Conservation (phyloP, 1,140 invertebrate genomes). For the Diuraphis noxia region DNA sequence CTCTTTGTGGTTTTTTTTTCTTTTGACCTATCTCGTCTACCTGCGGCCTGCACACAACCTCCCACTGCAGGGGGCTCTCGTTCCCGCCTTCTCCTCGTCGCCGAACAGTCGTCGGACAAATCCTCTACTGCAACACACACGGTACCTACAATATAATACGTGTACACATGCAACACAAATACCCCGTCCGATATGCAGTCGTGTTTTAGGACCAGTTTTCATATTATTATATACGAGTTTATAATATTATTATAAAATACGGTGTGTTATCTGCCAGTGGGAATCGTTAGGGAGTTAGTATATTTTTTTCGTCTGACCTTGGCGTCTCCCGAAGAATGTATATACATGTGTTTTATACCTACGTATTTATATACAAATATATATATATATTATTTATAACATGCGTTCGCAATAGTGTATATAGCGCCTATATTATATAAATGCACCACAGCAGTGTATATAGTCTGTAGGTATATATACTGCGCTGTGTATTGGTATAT, state of each 20-base stretch:
- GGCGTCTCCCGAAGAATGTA: constrained; percentile 45
- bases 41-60: neutral
- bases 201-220: constrained; percentile 54
- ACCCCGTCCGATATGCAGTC: constrained; percentile 32
- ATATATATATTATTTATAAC: constrained; percentile 31
- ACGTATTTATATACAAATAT: constrained; percentile 1
- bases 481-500: neutral
- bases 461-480: neutral
- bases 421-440: neutral
- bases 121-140: neutral
- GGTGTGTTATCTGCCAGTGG: constrained; percentile 50
- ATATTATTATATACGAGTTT: neutral
- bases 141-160: neutral
- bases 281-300: constrained; percentile 41
- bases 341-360: constrained; percentile 11
- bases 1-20: neutral
- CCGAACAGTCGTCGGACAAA: neutral
- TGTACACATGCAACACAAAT: constrained; percentile 10
- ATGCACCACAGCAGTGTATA: neutral
- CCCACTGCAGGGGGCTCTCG: constrained; percentile 21
- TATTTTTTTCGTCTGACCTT: constrained; percentile 53
- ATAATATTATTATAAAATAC: constrained; percentile 8
- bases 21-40: neutral
- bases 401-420: neutral
- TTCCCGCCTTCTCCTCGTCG: neutral